Conservation (phyloP, 2,888 invertebrate species). For the Synergus laeviventris region DNA sequence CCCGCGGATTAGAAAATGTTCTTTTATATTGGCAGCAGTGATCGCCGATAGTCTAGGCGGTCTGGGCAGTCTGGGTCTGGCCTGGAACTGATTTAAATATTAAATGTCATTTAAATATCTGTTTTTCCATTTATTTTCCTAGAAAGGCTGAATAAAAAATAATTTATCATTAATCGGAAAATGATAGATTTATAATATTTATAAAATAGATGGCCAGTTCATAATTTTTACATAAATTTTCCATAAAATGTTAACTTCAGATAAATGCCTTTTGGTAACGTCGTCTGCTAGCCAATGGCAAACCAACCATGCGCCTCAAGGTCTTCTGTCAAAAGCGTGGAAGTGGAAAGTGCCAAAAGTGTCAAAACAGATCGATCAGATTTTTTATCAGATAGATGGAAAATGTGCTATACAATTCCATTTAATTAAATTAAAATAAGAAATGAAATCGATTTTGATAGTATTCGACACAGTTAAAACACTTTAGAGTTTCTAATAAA, state of each 20-base stretch:
- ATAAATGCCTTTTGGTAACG: neutral
- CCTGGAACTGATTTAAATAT: too few relatives aligned
- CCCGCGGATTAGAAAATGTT: neutral
- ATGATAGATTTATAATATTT: neutral
- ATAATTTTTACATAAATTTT: neutral
- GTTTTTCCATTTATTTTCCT: neutral
- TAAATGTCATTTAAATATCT: neutral
- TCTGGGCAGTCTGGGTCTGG: too few relatives aligned
- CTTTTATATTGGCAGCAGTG: neutral
- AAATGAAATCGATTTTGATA: neutral
- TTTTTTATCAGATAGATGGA: too few relatives aligned
- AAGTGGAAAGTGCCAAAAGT: neutral
- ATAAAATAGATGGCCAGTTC: neutral
- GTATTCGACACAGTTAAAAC: neutral
- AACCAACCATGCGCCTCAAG: neutral
- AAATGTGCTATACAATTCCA: neutral
- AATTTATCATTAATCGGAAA: neutral
- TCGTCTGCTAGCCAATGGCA: constrained; percentile 18
- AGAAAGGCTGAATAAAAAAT: neutral
- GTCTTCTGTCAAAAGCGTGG: constrained; percentile 13
- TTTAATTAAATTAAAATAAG: neutral
- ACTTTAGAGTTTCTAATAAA: neutral
- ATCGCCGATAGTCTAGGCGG: neutral
- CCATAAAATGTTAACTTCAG: constrained; percentile 10
- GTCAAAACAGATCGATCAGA: neutral